Percentiles rank a stretch among this genome's conserved stretches.
Evolutionary conservation across 1,140 invertebrate genomes (phyloP).

Genomic region (Archegozetes longisetosus): DNA sequence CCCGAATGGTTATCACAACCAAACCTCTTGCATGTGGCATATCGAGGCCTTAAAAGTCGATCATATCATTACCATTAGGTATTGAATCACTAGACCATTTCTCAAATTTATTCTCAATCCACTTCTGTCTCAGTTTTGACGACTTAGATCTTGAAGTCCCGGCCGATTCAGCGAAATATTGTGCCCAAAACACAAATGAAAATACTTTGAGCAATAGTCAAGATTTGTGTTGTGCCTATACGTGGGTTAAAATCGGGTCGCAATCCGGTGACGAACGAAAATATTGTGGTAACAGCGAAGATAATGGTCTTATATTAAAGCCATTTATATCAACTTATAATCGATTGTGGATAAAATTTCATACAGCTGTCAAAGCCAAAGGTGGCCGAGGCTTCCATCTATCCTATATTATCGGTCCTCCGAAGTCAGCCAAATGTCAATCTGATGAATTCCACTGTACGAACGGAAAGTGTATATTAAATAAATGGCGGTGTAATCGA

Average conservation of each 20-base stretch:
- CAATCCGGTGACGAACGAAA: slow-evolving; percentile 1
- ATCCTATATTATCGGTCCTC: slow-evolving; percentile 13
- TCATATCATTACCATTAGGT: slow-evolving; percentile 17
- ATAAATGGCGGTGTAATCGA: slow-evolving; percentile 14
- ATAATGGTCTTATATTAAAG: slow-evolving; percentile 1
- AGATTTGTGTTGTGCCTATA: not conserved
- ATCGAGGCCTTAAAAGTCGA: slow-evolving; percentile 14
- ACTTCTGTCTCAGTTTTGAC: slow-evolving; percentile 13
- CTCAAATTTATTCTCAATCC: not conserved
- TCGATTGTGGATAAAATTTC: slow-evolving; percentile 17
- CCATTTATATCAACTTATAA: slow-evolving; percentile 12
- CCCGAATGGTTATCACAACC: slow-evolving; percentile 75
- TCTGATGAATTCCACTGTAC: slow-evolving; percentile 10
- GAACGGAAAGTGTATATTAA: slow-evolving; percentile 16
- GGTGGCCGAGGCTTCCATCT: slow-evolving; percentile 17
- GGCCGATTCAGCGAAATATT: slow-evolving; percentile 15
- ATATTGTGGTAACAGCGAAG: slow-evolving; percentile 9
- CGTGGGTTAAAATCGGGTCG: not conserved
- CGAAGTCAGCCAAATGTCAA: not conserved
- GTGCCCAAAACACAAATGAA: not conserved
- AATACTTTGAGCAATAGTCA: not conserved
- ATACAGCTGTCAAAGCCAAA: not conserved
- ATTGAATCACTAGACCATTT: not conserved
- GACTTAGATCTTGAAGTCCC: slow-evolving; percentile 18
- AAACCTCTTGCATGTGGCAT: slow-evolving; percentile 91